Percentiles rank a stretch among this genome's conserved stretches.
These are phyloP conservation scores for Callorhinus ursinus DNA, from an alignment of 2,113 vertebrate genomes.

Conservation along the genomic window DNA sequence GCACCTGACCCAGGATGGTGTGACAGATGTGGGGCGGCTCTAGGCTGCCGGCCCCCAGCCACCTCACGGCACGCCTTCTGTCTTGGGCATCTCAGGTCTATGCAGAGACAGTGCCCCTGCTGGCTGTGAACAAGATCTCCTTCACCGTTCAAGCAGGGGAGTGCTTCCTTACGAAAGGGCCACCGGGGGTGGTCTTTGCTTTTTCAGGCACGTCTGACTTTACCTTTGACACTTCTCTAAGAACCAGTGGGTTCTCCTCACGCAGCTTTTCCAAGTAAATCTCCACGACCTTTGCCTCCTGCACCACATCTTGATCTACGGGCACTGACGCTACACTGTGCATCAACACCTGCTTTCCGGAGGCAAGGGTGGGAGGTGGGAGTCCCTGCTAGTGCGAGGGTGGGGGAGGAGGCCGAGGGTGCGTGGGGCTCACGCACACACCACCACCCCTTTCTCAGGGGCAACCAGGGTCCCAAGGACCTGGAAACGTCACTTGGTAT, in stretches of 20 bases:
- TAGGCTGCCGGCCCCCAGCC: background rate
- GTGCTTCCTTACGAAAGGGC: slow-evolving; percentile 64
- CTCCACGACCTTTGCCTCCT: slow-evolving; percentile 91
- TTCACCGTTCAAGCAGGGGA: slow-evolving; percentile 59
- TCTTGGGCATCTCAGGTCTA: slow-evolving; percentile 88
- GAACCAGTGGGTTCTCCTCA: slow-evolving; percentile 90
- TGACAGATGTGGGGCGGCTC: background rate
- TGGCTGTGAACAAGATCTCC: slow-evolving; percentile 51
- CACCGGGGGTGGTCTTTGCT: background rate
- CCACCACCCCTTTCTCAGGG: background rate
- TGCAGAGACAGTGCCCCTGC: slow-evolving; percentile 39
- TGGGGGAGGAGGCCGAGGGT: background rate
- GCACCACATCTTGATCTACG: slow-evolving; percentile 92
- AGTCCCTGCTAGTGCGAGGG: background rate
- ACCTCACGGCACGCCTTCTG: fast-evolving
- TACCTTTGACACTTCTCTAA: slow-evolving; percentile 95
- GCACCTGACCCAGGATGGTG: background rate
- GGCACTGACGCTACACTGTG: slow-evolving; percentile 81
- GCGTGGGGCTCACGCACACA: background rate
- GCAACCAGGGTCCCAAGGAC: background rate
- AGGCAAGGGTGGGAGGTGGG: background rate
- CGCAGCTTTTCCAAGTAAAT: slow-evolving; percentile 88
- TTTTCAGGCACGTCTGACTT: background rate
- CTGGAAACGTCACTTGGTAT: background rate
- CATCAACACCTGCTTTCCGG: slow-evolving; percentile 79